These are phyloP conservation scores for Symphodus melops DNA, from an alignment of 2,113 vertebrate species.

Conservation along the genomic window DNA sequence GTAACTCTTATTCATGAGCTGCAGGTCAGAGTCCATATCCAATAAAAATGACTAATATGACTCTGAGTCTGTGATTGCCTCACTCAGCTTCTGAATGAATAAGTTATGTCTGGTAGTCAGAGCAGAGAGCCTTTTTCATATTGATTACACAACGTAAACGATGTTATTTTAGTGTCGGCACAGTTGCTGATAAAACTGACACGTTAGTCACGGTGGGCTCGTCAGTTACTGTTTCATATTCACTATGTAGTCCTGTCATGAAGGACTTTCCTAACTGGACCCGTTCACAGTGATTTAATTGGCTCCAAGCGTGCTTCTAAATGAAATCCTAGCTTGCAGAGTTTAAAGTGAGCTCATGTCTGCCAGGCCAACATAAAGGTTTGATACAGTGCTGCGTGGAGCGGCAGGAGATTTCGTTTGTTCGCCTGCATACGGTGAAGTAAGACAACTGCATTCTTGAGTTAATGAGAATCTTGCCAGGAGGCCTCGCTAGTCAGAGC, in stretches of 20 bases:
- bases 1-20: slow-evolving; percentile 54
- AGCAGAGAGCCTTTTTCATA: slow-evolving; percentile 20
- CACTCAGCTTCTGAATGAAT: slow-evolving; percentile 52
- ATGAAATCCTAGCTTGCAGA: slow-evolving; percentile 48
- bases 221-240: slow-evolving; percentile 42
- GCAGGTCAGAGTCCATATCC: slow-evolving; percentile 48
- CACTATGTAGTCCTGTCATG: slow-evolving; percentile 14
- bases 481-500: slow-evolving; percentile 47
- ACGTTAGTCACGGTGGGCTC: slow-evolving; percentile 51
- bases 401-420: slow-evolving; percentile 9
- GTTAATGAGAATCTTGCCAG: slow-evolving; percentile 68
- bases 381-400: slow-evolving; percentile 21
- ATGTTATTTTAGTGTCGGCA: slow-evolving; percentile 32
- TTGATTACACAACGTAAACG: slow-evolving; percentile 59
- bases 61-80: slow-evolving; percentile 46
- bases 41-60: slow-evolving; percentile 45
- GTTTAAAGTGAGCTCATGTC: slow-evolving; percentile 26
- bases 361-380: slow-evolving; percentile 8
- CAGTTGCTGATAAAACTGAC: not conserved
- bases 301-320: slow-evolving; percentile 43
- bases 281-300: slow-evolving; percentile 52
- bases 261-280: slow-evolving; percentile 32
- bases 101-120: slow-evolving; percentile 40
- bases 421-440: slow-evolving; percentile 47
- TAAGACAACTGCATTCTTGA: slow-evolving; percentile 43